These are phyloP conservation scores for Struthidea cinerea DNA, from an alignment of 2,113 vertebrate genomes.

Conservation along the genomic window DNA sequence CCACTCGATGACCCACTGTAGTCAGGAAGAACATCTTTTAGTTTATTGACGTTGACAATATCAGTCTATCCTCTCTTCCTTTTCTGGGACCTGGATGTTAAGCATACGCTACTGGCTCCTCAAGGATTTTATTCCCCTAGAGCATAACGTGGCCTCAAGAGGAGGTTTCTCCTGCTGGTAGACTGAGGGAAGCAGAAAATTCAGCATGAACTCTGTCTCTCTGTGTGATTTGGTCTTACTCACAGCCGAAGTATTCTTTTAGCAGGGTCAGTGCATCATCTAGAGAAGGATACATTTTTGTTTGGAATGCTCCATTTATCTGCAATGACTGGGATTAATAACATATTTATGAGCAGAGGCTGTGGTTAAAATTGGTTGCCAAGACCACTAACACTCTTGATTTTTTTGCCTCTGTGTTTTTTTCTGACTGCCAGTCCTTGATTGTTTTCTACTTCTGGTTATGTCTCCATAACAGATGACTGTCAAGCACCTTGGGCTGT, in stretches of 20 bases:
- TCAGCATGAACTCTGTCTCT: neutral
- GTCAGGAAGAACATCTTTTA: neutral
- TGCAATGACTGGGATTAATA: neutral
- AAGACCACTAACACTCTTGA: neutral
- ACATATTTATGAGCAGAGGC: neutral
- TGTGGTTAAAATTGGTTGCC: neutral
- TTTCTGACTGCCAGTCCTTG: neutral
- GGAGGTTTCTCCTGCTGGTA: neutral
- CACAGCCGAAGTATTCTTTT: neutral
- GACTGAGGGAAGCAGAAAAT: neutral
- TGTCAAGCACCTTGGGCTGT: neutral
- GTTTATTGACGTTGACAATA: neutral
- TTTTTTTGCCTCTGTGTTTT: neutral
- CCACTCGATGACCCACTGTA: neutral
- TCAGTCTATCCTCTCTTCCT: neutral
- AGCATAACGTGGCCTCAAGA: neutral
- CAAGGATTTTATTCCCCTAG: neutral
- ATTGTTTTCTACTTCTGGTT: neutral
- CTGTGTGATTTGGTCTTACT: neutral
- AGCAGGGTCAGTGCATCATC: neutral
- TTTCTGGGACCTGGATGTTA: neutral
- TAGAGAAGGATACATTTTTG: neutral
- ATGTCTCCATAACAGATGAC: neutral
- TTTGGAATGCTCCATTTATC: neutral
- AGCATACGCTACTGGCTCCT: accelerated